Percentiles rank a stretch among this genome's conserved stretches.
phyloP scores from a whole-genome alignment of 2,113 vertebrate genomes.

The Hippocampus barbouri region DNA sequence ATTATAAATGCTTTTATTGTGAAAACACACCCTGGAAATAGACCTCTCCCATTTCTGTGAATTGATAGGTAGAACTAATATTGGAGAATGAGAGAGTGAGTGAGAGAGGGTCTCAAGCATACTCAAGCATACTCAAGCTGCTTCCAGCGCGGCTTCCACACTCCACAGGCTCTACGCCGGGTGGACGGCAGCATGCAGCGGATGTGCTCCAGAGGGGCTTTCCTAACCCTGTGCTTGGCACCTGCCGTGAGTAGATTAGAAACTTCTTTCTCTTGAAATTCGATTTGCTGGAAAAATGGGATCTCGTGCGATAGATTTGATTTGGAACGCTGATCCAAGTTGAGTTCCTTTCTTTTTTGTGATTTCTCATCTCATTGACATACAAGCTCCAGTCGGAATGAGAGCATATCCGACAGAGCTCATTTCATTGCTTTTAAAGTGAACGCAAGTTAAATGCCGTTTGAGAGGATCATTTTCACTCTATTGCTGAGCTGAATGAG shows the following conservation, averaged over 20 bases:
- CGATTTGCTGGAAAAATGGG: background rate
- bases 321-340: background rate
- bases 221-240: slow-evolving; percentile 44
- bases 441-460: background rate
- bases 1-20: slow-evolving; percentile 29
- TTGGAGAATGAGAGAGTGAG: background rate
- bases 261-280: background rate
- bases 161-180: background rate
- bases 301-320: background rate
- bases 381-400: background rate
- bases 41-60: fast-evolving
- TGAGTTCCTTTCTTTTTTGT: background rate
- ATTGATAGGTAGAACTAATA: background rate
- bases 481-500: background rate
- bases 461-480: background rate
- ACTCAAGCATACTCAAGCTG: slow-evolving; percentile 18
- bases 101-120: slow-evolving; percentile 4
- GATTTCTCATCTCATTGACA: background rate
- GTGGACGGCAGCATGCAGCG: slow-evolving; percentile 43
- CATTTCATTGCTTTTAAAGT: background rate
- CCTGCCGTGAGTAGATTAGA: slow-evolving; percentile 55
- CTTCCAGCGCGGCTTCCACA: slow-evolving; percentile 9
- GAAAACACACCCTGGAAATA: slow-evolving; percentile 11
- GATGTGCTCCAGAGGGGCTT: slow-evolving; percentile 30
- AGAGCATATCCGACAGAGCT: background rate